phyloP scores from a whole-genome alignment of 2,797 vertebrate genomes.

The Tapirus indicus region DNA sequence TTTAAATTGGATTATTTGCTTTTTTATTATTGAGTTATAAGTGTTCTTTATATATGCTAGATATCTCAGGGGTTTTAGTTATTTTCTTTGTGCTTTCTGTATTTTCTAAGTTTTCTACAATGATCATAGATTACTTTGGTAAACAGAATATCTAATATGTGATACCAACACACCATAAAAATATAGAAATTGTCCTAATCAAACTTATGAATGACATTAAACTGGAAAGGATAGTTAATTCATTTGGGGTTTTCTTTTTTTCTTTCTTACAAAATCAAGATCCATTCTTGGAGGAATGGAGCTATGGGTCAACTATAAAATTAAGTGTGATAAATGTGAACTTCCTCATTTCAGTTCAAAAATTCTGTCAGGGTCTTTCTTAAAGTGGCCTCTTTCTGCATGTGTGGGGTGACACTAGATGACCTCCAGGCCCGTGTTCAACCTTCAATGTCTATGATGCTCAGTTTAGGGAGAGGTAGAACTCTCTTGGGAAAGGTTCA shows the following conservation, averaged over 20 bases:
- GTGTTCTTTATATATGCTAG: background rate
- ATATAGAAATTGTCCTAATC: background rate
- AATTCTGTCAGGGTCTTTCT: background rate
- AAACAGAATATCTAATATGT: background rate
- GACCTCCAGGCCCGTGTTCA: background rate
- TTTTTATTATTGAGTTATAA: background rate
- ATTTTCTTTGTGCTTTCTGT: background rate
- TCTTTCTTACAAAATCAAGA: background rate
- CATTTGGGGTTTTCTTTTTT: background rate
- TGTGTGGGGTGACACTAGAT: background rate
- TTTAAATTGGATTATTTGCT: background rate
- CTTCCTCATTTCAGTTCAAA: background rate
- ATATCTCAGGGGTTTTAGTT: background rate
- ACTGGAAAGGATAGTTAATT: background rate
- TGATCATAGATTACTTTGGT: background rate
- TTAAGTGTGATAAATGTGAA: background rate
- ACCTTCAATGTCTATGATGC: background rate
- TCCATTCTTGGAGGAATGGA: background rate
- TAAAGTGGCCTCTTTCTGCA: background rate
- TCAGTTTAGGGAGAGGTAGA: background rate
- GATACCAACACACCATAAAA: background rate
- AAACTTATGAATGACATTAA: conserved; percentile 13
- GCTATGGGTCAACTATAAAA: background rate
- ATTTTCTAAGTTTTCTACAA: conserved; percentile 43
- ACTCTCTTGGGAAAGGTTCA: background rate